Evolutionary conservation across 2,113 vertebrate species (phyloP).

Genomic region (Carassius gibelio): DNA sequence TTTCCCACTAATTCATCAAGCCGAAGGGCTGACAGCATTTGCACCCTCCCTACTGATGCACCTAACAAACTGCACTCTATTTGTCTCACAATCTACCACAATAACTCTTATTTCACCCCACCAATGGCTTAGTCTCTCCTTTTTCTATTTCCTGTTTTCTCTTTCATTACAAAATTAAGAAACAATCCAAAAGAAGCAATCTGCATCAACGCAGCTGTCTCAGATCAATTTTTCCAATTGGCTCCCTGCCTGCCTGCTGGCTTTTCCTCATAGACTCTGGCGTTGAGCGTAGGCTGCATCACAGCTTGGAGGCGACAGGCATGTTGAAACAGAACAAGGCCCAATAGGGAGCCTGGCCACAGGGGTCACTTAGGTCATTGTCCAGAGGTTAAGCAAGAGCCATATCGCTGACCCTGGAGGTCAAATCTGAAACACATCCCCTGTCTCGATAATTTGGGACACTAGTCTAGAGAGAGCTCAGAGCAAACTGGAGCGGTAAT

Average conservation of each 20-base stretch:
- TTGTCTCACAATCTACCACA: neutral
- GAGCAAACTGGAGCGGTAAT: constrained; percentile 12
- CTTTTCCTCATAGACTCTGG: neutral
- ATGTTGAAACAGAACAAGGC: constrained; percentile 42
- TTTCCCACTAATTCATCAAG: constrained; percentile 48
- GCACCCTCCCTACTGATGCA: constrained; percentile 22
- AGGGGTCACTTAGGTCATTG: constrained; percentile 37
- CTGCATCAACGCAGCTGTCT: constrained; percentile 7
- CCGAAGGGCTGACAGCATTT: neutral
- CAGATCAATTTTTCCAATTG: constrained; percentile 12
- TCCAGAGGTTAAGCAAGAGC: constrained; percentile 46
- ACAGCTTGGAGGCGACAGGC: constrained; percentile 54
- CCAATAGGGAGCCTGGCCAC: constrained; percentile 27
- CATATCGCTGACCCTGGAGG: constrained; percentile 38
- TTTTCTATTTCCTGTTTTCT: constrained; percentile 1
- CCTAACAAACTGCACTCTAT: constrained; percentile 34
- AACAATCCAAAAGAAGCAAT: constrained; percentile 19
- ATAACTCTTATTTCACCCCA: neutral
- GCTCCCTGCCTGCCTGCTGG: constrained; percentile 27
- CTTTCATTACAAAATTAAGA: constrained; percentile 24
- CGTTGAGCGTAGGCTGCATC: constrained; percentile 17
- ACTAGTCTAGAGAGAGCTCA: constrained; percentile 14
- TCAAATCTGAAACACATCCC: constrained; percentile 47
- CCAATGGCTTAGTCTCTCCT: neutral
- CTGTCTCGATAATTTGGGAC: constrained; percentile 46